phyloP scores from a whole-genome alignment of 2,797 vertebrate species.

The Sphenodon punctatus region DNA sequence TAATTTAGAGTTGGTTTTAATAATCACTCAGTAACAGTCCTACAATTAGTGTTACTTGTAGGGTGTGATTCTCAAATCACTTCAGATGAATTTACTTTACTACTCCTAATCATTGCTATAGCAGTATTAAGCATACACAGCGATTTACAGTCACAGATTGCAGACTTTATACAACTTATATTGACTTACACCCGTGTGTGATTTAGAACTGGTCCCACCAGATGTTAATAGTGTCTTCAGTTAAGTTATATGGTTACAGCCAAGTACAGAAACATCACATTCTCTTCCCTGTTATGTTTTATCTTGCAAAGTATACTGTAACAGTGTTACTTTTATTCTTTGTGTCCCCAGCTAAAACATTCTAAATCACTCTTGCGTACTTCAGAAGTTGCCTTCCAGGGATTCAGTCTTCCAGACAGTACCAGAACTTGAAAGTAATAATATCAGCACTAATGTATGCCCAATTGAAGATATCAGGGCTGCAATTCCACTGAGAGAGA shows the following conservation, averaged over 20 bases:
- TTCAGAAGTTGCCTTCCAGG: conserved; percentile 51
- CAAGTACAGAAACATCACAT: rapidly evolving
- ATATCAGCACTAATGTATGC: conserved; percentile 54
- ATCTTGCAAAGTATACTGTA: background rate
- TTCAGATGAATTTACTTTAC: background rate
- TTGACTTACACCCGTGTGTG: background rate
- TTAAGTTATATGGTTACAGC: background rate
- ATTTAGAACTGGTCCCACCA: background rate
- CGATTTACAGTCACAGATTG: too few species aligned
- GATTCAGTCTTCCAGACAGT: conserved; percentile 9
- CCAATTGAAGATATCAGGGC: conserved; percentile 50
- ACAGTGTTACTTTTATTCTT: background rate
- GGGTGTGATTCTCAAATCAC: too few species aligned
- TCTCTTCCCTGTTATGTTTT: background rate
- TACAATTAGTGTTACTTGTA: background rate
- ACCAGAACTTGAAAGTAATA: conserved; percentile 32
- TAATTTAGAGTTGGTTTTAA: background rate
- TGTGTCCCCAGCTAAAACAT: conserved; percentile 3
- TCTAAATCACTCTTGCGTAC: conserved; percentile 44
- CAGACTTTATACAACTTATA: background rate
- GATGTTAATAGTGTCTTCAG: background rate
- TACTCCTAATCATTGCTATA: too few species aligned
- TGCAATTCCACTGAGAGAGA: conserved; percentile 63
- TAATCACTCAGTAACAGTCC: background rate
- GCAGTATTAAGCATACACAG: too few species aligned